Evolutionary conservation across 2,888 invertebrate genomes (phyloP), one percentile per base, ranked within the genome.

Genomic region (Microplitis manilae): DNA sequence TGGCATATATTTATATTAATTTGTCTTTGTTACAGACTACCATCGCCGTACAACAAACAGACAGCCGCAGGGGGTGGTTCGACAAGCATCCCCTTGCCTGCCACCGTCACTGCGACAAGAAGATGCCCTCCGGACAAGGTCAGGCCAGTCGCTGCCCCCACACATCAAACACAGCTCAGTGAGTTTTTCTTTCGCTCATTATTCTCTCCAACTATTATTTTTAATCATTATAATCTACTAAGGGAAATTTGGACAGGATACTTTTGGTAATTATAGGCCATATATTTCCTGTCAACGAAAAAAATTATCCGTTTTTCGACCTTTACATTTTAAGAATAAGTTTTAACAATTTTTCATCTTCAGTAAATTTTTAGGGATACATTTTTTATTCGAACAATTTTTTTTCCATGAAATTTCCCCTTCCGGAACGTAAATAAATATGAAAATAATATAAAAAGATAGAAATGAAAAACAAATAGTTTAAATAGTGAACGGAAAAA

Each of bases 101-200:
- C 95, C 78, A 95, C 95, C 41, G 95, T 95, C 81, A 92, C 94
- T 84, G 95, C 95, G 72, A 93, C 93, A 80, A 92, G 95, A 81
- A 92, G 95, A 89, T 95, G 95, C 83, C 95, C 95, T 74, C 95
- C 95, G 82, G 95, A 95, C 91, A 95, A 95, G 90, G 92, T 93
- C 80, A 92, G 95, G 77, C 95, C 95, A 9, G 92, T 95, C 83
- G 95, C 95, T 9, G 92, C 94, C 75, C 94, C 94, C 50, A 84
- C 87, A 75, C 87, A 89, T 85, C 89, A 88, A 84, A 84, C 88
- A 38, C 88, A 88, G 79, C 86, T 89, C 77, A 87, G 88, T 88
- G 83, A 86, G 87, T 85, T 82, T 75, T 71, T 75, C 76, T 74
- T 71, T 61, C 68, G 62, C 69, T 75, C 75, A 68, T 68, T 61